Base-by-base conservation (phyloP, 2,113 vertebrate species). In the Archocentrus centrarchus region DNA sequence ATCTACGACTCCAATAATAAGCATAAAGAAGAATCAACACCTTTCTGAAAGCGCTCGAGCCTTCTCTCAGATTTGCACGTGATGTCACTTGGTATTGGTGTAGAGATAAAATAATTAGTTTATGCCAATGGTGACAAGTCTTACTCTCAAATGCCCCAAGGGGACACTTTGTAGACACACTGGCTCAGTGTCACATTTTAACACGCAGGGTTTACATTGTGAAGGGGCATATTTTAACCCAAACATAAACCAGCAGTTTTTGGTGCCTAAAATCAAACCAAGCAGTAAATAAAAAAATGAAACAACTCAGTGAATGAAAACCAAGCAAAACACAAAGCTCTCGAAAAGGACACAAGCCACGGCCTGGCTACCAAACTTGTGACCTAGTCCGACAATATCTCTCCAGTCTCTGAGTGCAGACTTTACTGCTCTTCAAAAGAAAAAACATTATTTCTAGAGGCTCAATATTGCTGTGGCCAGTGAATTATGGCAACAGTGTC, bases 131-230 rank as follows among this genome's bases (percentile, higher is more conserved):
- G 2, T 55, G 47, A 35, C 27, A 55, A 13, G 27, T 73, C 20
- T 5, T n/a, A 73, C 27, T 73, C 47, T 35, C 27, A 55, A 55
- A 55, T 14, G 68, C 27, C 66, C 47, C 30, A 73, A 53, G 47
- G 27, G 47, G 17, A 2, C 68, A 8, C 27, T 14, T 32, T 53
- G 0, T 53, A 73, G 47, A 0, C 27, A 20, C 17, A 32, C 17
- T 35, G 47, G 44, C 44, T 10, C 9, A 32, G 24, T 41, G 62
- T 53, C 2, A 32, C 20, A 50, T 70, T 70, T 50, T 50, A 50
- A 50, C 41, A 9, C 50, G 66, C 44, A 70, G 24, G 0, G 24
- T 53, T 73, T 73, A 27, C 27, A 53, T 35, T 73, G 68, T 73
- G 68, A 10, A 53, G 50, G 50, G 24, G 10, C 18, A 7, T 9